phyloP scores from a whole-genome alignment of 2,113 vertebrate genomes.

The Oryzias melastigma region DNA sequence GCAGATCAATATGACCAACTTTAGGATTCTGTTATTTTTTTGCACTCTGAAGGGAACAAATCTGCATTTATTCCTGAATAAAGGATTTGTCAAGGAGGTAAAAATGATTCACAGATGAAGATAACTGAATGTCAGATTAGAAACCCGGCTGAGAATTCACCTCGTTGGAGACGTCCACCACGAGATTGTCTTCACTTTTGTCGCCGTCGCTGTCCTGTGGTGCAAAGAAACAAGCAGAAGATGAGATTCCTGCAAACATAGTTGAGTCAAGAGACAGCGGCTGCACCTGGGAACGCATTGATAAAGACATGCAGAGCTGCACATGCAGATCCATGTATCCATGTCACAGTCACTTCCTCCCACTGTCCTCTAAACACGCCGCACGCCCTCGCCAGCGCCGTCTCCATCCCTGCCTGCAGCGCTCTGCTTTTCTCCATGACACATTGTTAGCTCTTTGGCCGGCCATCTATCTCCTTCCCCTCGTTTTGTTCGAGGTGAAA shows the following conservation, averaged over 20 bases:
- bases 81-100: too few species aligned
- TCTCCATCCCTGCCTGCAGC: slow-evolving; percentile 4
- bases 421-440: slow-evolving; percentile 31
- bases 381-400: slow-evolving; percentile 30
- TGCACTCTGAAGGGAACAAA: too few species aligned
- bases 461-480: slow-evolving; percentile 19
- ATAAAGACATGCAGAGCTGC: slow-evolving; percentile 26
- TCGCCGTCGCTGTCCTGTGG: slow-evolving; percentile 72
- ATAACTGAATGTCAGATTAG: neutral
- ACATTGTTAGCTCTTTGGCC: slow-evolving; percentile 34
- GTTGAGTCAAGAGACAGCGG: too few species aligned
- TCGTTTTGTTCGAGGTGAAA: slow-evolving; percentile 61
- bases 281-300: slow-evolving; percentile 14
- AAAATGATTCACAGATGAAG: too few species aligned
- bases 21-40: too few species aligned
- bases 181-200: slow-evolving; percentile 75
- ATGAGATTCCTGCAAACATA: neutral
- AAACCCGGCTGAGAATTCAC: slow-evolving; percentile 24
- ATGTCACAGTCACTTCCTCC: slow-evolving; percentile 42
- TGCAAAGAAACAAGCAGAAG: slow-evolving; percentile 6
- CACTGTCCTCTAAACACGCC: slow-evolving; percentile 22
- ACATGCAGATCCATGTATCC: slow-evolving; percentile 53
- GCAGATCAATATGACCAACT: too few species aligned
- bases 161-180: slow-evolving; percentile 74
- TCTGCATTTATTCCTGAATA: too few species aligned